Conservation (phyloP, 1,140 invertebrate genomes). For the Pseudomyrmex cubaensis region DNA sequence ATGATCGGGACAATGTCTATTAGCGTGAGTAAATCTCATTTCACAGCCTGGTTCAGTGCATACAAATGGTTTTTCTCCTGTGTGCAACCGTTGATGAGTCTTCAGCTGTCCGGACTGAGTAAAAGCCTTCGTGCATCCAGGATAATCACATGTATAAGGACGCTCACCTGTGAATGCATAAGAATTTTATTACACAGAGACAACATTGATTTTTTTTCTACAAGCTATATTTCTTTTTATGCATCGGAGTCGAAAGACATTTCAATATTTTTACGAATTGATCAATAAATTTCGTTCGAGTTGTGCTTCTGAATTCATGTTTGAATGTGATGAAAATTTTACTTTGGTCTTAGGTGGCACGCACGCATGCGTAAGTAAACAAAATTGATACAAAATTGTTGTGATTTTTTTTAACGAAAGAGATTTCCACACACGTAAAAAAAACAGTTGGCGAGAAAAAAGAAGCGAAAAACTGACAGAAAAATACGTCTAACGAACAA, state of each 20-base stretch:
- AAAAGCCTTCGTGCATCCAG: conserved; percentile 91
- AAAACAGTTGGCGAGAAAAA: neutral
- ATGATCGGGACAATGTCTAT: conserved; percentile 90
- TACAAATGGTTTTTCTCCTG: conserved; percentile 93
- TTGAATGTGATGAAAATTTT: no score
- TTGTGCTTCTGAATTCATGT: no score
- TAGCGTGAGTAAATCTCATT: conserved; percentile 93
- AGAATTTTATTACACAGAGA: conserved; percentile 21
- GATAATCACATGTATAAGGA: conserved; percentile 92
- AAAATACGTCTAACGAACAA: neutral
- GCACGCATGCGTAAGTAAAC: no score
- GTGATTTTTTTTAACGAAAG: no score
- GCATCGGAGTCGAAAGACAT: no score
- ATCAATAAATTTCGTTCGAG: no score
- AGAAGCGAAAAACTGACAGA: neutral
- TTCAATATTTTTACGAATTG: no score
- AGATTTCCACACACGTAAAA: no score
- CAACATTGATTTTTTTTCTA: neutral
- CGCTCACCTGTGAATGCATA: conserved; percentile 88
- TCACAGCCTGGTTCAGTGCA: conserved; percentile 89
- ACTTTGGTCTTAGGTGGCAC: no score
- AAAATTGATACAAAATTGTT: no score
- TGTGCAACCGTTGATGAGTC: conserved; percentile 93
- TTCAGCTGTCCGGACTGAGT: conserved; percentile 94
- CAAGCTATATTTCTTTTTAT: no score